phyloP scores from a whole-genome alignment of 2,113 vertebrate species.

The Nothobranchius kuhntae region DNA sequence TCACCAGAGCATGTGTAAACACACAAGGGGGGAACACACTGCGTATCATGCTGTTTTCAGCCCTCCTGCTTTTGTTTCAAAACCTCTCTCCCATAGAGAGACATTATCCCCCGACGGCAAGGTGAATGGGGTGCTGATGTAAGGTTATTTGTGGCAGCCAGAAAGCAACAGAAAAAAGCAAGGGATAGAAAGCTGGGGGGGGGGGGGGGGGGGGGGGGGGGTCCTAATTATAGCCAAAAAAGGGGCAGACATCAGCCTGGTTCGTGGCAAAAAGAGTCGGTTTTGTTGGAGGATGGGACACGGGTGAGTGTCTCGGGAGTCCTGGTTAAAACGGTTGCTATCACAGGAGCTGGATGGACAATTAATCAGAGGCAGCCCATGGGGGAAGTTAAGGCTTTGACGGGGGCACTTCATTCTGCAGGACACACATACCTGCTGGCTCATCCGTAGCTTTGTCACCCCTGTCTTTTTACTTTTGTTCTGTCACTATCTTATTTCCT shows the following conservation, averaged over 20 bases:
- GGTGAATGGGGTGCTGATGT: conserved; percentile 80
- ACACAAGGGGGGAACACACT: conserved; percentile 37
- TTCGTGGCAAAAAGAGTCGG: conserved; percentile 35
- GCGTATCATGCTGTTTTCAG: conserved; percentile 57
- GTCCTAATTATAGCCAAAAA: conserved; percentile 70
- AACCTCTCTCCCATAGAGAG: conserved; percentile 65
- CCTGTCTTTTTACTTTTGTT: conserved; percentile 34
- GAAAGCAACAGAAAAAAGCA: conserved; percentile 27
- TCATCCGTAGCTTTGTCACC: conserved; percentile 43
- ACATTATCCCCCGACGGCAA: conserved; percentile 80
- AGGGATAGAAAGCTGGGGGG: not conserved
- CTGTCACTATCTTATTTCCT: conserved; percentile 13
- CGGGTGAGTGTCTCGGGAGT: conserved; percentile 72
- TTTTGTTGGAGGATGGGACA: conserved; percentile 62
- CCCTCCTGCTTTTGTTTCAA: conserved; percentile 59
- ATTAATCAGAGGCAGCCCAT: conserved; percentile 79
- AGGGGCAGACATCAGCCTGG: conserved; percentile 53
- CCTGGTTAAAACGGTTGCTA: conserved; percentile 75
- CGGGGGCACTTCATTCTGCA: conserved; percentile 76
- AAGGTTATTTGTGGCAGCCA: conserved; percentile 66
- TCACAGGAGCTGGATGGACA: conserved; percentile 75
- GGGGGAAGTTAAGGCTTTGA: conserved; percentile 68
- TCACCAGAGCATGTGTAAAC: conserved; percentile 61
- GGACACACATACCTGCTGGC: conserved; percentile 56
- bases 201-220: conserved; percentile 10